phyloP scores from a whole-genome alignment of 2,113 vertebrate genomes.

The Phaethon lepturus region DNA sequence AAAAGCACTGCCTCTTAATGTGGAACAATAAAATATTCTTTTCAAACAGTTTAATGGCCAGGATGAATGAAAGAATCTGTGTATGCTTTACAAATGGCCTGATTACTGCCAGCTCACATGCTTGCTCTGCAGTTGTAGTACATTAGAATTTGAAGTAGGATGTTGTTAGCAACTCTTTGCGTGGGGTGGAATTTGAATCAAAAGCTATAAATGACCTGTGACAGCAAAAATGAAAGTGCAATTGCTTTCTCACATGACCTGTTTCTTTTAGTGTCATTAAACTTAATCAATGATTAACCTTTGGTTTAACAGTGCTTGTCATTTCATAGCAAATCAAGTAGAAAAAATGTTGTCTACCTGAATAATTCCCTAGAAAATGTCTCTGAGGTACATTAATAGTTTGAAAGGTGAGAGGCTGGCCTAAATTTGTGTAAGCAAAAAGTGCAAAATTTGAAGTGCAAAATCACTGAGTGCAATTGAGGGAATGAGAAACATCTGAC shows the following conservation, averaged over 20 bases:
- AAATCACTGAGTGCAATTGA: not conserved
- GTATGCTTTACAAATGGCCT: constrained; percentile 55
- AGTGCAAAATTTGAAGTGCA: constrained; percentile 5
- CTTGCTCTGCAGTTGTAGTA: constrained; percentile 61
- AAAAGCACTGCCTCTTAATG: constrained; percentile 1
- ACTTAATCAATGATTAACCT: constrained; percentile 73
- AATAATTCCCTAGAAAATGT: constrained; percentile 64
- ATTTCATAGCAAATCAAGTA: constrained; percentile 72
- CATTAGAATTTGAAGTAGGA: constrained; percentile 74
- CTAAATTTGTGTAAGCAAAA: not conserved
- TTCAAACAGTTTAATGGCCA: constrained; percentile 32
- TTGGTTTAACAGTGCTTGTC: constrained; percentile 64
- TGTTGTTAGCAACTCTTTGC: constrained; percentile 75
- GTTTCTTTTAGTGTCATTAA: constrained; percentile 71
- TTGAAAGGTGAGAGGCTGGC: constrained; percentile 50
- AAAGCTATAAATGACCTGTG: constrained; percentile 65
- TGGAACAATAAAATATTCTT: constrained; percentile 45
- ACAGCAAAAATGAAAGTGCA: constrained; percentile 70
- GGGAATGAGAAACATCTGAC: constrained; percentile 27
- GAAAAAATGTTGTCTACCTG: constrained; percentile 69
- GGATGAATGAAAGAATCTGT: constrained; percentile 58
- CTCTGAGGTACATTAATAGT: constrained; percentile 8
- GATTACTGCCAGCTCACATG: constrained; percentile 60
- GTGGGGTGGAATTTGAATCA: constrained; percentile 75
- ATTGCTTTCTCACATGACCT: constrained; percentile 66